Conservation (phyloP, 2,113 vertebrate species). For the Mastomys coucha region DNA sequence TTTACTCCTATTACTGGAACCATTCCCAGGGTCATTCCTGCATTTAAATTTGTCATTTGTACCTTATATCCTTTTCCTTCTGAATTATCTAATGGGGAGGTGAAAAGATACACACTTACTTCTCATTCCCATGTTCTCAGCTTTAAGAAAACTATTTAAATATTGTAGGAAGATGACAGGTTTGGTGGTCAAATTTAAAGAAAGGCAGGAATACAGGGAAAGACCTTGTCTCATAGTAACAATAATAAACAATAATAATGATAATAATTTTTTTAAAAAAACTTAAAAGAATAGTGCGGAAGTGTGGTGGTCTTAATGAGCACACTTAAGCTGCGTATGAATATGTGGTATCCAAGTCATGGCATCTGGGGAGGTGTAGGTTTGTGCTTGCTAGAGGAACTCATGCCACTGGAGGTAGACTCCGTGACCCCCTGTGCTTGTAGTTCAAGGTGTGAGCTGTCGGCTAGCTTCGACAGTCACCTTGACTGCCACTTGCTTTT, state of each 20-base stretch:
- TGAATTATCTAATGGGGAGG: not conserved
- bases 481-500: not conserved
- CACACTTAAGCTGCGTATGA: too few species aligned
- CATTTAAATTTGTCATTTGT: not conserved
- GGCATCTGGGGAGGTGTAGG: too few species aligned
- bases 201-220: too few species aligned
- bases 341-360: too few species aligned
- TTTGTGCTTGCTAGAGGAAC: not conserved
- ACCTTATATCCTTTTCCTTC: not conserved
- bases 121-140: not conserved
- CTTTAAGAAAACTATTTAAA: not conserved
- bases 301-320: not conserved
- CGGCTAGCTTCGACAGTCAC: too few species aligned
- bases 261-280: not conserved
- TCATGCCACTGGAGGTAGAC: too few species aligned
- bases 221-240: not conserved
- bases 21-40: not conserved
- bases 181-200: not conserved
- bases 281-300: not conserved
- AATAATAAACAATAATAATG: not conserved
- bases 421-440: not conserved
- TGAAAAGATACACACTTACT: not conserved
- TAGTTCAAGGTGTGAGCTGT: too few species aligned
- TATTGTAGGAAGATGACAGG: fast-evolving
- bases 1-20: not conserved